Evolutionary conservation across 2,888 invertebrate genomes (phyloP).

Genomic region (Campaea margaritaria): DNA sequence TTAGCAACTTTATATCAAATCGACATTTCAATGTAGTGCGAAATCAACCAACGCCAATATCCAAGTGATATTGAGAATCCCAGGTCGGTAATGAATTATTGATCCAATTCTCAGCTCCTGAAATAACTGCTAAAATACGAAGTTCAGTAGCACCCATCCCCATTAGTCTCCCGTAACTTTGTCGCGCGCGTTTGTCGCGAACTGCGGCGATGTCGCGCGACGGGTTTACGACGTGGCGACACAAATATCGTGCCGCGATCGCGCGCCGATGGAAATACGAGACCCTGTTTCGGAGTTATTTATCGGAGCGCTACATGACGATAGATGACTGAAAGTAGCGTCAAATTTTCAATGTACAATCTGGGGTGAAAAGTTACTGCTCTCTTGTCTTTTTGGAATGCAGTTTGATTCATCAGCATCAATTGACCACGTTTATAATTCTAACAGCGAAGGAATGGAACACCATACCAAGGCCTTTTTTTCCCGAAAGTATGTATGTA

Average conservation of each 20-base stretch:
- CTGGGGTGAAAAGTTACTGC: not conserved
- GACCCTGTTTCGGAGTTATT: conserved; percentile 62
- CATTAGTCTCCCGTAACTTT: conserved; percentile 40
- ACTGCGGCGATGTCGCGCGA: conserved; percentile 54
- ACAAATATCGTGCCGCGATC: conserved; percentile 71
- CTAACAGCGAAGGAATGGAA: too few relatives aligned
- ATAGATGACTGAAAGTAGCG: conserved; percentile 26
- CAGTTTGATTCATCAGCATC: not conserved
- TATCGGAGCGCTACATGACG: conserved; percentile 64
- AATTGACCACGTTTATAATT: not conserved
- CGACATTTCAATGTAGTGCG: too few relatives aligned
- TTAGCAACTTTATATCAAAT: too few relatives aligned
- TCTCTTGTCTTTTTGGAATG: not conserved
- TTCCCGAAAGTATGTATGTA: too few relatives aligned
- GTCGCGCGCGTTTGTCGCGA: conserved; percentile 51
- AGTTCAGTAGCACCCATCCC: conserved; percentile 11
- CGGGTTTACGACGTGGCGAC: conserved; percentile 76
- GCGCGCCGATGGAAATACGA: conserved; percentile 72
- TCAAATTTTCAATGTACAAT: conserved; percentile 12
- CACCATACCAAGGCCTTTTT: too few relatives aligned
- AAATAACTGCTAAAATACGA: not conserved
- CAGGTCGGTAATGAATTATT: not conserved
- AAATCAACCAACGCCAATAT: too few relatives aligned
- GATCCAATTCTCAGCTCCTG: not conserved
- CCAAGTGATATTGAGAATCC: not conserved